Evolutionary conservation across 2,113 vertebrate genomes (phyloP).

Genomic region (Struthidea cinerea): DNA sequence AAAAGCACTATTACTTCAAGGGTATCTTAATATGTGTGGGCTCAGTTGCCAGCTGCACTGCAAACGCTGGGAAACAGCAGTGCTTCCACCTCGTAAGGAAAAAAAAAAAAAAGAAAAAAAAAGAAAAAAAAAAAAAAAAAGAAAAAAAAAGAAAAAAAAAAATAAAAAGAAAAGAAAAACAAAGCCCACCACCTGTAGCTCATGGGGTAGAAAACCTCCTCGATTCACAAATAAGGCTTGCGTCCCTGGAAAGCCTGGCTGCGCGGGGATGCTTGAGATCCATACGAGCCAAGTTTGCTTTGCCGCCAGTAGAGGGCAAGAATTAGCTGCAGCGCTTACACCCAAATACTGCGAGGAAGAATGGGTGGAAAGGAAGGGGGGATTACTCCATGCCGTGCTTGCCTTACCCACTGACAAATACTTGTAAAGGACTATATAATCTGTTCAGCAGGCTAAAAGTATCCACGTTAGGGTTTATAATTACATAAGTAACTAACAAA

Average conservation of each 20-base stretch:
- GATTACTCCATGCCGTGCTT: rapidly evolving
- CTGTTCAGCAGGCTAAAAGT: neutral
- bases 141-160: rapidly evolving
- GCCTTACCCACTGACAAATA: neutral
- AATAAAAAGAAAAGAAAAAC: rapidly evolving
- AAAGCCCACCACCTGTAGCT: neutral
- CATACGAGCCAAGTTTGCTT: rapidly evolving
- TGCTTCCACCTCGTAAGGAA: neutral
- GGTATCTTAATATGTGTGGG: rapidly evolving
- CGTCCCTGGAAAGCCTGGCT: neutral
- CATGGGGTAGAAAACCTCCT: neutral
- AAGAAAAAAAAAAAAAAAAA: rapidly evolving
- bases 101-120: rapidly evolving
- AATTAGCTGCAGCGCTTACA: neutral
- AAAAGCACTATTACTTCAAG: neutral
- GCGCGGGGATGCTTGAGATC: rapidly evolving
- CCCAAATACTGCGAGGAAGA: neutral
- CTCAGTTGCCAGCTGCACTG: neutral
- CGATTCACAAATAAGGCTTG: rapidly evolving
- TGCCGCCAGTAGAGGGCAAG: neutral
- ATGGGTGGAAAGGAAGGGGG: neutral
- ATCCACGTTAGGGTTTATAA: rapidly evolving
- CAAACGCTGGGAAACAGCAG: neutral
- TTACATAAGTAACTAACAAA: neutral
- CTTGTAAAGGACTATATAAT: neutral